These are phyloP conservation scores for Trachemys scripta DNA, from an alignment of 2,113 vertebrate species.

Conservation along the genomic window DNA sequence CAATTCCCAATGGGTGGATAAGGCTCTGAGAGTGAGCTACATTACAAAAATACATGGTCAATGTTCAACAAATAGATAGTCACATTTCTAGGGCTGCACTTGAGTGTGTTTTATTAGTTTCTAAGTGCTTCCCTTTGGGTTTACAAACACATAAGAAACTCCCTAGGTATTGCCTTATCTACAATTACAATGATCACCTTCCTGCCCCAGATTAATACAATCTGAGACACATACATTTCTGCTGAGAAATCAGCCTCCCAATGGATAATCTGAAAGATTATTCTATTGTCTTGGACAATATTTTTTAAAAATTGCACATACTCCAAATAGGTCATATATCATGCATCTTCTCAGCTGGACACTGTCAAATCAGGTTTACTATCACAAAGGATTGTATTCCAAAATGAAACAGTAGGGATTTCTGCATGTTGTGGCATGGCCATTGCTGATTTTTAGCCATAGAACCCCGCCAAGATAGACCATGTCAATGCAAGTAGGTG, in stretches of 20 bases:
- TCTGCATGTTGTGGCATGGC: neutral
- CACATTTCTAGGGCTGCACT: neutral
- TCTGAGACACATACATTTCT: neutral
- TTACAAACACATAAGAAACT: neutral
- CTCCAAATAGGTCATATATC: neutral
- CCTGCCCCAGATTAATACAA: neutral
- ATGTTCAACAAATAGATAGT: neutral
- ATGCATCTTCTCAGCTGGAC: neutral
- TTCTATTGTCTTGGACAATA: neutral
- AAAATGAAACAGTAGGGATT: neutral
- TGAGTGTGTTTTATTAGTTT: neutral
- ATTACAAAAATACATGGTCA: neutral
- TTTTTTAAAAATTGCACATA: neutral
- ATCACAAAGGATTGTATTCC: neutral
- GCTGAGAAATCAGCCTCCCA: neutral
- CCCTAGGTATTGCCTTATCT: neutral
- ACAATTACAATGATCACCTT: rapidly evolving
- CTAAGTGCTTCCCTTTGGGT: rapidly evolving
- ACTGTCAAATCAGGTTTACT: neutral
- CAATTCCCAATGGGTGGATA: neutral
- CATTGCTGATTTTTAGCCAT: neutral
- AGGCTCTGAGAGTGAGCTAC: neutral
- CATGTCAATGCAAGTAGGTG: neutral
- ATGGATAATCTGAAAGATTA: neutral
- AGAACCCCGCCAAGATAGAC: neutral